Conservation (phyloP, 2,113 vertebrate genomes). For the Apaloderma vittatum region DNA sequence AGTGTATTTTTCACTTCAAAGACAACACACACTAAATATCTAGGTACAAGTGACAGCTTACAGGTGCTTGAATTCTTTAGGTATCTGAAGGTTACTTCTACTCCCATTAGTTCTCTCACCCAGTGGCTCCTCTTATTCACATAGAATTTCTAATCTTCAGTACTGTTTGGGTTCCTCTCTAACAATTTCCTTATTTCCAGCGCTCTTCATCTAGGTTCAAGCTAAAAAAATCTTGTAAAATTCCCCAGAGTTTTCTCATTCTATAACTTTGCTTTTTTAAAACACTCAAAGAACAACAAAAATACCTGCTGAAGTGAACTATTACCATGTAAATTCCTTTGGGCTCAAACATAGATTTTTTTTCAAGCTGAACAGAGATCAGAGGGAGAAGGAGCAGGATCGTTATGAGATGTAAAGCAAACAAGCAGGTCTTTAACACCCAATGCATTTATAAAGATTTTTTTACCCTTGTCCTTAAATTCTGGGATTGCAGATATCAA, state of each 20-base stretch:
- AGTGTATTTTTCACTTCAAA: not conserved
- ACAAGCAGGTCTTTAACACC: not conserved
- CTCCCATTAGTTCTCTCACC: not conserved
- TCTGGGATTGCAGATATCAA: not conserved
- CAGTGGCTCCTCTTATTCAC: not conserved
- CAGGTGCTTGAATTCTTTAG: not conserved
- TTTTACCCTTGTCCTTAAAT: not conserved
- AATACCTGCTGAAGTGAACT: not conserved
- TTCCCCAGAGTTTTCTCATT: not conserved
- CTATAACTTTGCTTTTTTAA: not conserved
- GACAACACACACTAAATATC: not conserved
- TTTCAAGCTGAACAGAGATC: not conserved
- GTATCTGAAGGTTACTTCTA: not conserved
- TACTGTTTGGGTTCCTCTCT: not conserved
- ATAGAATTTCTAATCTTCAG: not conserved
- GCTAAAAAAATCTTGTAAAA: not conserved
- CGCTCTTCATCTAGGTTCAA: conserved; percentile 7
- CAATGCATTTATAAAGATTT: not conserved
- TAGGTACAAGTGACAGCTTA: not conserved
- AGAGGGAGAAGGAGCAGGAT: not conserved
- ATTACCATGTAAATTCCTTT: conserved; percentile 4
- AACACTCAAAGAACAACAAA: not conserved
- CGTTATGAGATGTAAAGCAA: not conserved
- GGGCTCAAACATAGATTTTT: not conserved
- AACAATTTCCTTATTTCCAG: not conserved